Conservation (phyloP, 2,113 vertebrate species). For the Chaetorhynchus papuensis region DNA sequence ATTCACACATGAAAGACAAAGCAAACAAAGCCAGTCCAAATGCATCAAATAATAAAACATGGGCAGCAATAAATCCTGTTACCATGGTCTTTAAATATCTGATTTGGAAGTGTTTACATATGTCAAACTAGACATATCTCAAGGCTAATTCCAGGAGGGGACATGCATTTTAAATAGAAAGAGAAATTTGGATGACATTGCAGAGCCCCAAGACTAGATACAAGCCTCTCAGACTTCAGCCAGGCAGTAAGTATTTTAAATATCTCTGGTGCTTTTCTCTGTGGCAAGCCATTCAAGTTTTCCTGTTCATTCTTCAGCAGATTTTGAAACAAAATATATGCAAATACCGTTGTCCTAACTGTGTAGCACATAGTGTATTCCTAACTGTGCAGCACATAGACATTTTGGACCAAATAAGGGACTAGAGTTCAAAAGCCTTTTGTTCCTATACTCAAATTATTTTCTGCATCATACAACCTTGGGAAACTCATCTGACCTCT, state of each 20-base stretch:
- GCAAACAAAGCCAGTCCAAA: not conserved
- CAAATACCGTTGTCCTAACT: not conserved
- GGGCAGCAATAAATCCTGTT: not conserved
- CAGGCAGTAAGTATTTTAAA: not conserved
- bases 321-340: not conserved
- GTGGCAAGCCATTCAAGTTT: not conserved
- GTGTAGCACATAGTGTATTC: not conserved
- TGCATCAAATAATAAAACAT: not conserved
- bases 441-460: not conserved
- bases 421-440: not conserved
- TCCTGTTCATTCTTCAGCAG: not conserved
- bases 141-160: not conserved
- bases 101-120: not conserved
- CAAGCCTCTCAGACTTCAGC: not conserved
- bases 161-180: not conserved
- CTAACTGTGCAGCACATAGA: not conserved
- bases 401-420: not conserved
- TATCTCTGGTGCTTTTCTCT: not conserved
- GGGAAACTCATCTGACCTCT: not conserved
- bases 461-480: not conserved
- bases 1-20: conserved; percentile 20
- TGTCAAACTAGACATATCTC: not conserved
- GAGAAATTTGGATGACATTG: not conserved
- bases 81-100: not conserved
- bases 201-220: not conserved